Base-by-base conservation (phyloP, 2,113 vertebrate genomes). In the Holacanthus passer region DNA sequence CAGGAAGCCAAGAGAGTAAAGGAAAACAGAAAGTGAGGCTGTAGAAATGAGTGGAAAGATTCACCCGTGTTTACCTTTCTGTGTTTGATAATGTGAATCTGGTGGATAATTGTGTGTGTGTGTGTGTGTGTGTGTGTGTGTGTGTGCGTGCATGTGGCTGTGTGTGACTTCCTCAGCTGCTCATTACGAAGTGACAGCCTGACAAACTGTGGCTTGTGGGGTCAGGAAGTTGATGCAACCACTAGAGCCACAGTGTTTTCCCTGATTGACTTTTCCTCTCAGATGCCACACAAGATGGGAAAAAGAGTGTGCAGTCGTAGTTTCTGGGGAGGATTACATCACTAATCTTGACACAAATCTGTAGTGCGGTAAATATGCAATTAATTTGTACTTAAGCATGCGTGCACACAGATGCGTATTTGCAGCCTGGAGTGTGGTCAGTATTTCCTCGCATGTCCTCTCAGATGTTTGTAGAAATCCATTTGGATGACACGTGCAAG, bases 131-230 rank as follows among this genome's bases (percentile, higher is more conserved):
- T 45, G 24, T 76, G 56, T 52, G 45, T 62, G 73, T 55, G 47
- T 45, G 60, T 31, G 52, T 65, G 37, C 14, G 12, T 9, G 73
- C 17, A 29, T 73, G 73, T 68, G 78, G 68, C 47, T 75, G 71
- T 85, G 41, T 79, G 76, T 29, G 69, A 91, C 87, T 86, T 90
- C 92, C 83, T 91, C 78, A 78, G 76, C 85, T 87, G 74, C 73
- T 90, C 77, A 84, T 90, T 90, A 87, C 83, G 76, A 89, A 86
- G 90, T 87, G 89, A 87, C 88, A 90, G 84, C 66, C 77, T 89
- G 87, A 94, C 89, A 93, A 91, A 88, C 91, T 86, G 84, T 71
- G 80, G 81, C 83, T 90, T 45, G 77, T 17, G 80, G 85, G 88
- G 89, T 89, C n/a, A n/a, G n/a, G n/a, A n/a, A n/a, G n/a, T n/a